A percentile compares a stretch with the other conserved stretches of the same genome.
Conservation (phyloP, 1,140 invertebrate species). For the Cyclargus thomasi region DNA sequence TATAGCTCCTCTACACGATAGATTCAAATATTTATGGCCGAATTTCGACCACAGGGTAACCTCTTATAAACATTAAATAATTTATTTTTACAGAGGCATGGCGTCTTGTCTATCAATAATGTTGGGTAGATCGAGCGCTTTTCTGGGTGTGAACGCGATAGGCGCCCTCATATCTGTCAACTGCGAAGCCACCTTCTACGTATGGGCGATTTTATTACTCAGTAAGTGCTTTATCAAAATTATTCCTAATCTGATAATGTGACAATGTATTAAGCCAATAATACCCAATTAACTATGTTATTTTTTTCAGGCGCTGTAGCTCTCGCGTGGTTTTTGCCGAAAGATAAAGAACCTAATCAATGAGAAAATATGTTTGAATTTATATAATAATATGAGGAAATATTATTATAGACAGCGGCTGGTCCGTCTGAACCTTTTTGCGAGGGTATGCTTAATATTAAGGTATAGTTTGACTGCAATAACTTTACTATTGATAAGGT, state of each 20-base stretch:
- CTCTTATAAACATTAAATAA: too few species aligned
- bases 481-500: too few species aligned
- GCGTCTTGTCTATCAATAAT: slow-evolving; percentile 64
- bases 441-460: too few species aligned
- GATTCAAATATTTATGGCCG: too few species aligned
- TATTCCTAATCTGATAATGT: background rate
- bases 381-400: background rate
- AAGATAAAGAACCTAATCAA: slow-evolving; percentile 40
- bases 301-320: slow-evolving; percentile 46
- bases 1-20: too few species aligned
- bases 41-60: too few species aligned
- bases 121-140: slow-evolving; percentile 59
- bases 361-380: slow-evolving; percentile 23
- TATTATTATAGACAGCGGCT: background rate
- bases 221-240: slow-evolving; percentile 37
- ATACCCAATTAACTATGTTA: too few species aligned
- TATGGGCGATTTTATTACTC: slow-evolving; percentile 47
- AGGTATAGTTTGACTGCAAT: too few species aligned
- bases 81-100: slow-evolving; percentile 53
- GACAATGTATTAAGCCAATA: background rate
- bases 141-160: slow-evolving; percentile 59
- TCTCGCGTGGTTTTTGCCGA: slow-evolving; percentile 54
- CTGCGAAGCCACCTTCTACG: slow-evolving; percentile 63
- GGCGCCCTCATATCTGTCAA: slow-evolving; percentile 53
- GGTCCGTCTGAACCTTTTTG: background rate